These are phyloP conservation scores for Nasonia longicornis DNA, from an alignment of 1,140 invertebrate genomes.

Conservation along the genomic window DNA sequence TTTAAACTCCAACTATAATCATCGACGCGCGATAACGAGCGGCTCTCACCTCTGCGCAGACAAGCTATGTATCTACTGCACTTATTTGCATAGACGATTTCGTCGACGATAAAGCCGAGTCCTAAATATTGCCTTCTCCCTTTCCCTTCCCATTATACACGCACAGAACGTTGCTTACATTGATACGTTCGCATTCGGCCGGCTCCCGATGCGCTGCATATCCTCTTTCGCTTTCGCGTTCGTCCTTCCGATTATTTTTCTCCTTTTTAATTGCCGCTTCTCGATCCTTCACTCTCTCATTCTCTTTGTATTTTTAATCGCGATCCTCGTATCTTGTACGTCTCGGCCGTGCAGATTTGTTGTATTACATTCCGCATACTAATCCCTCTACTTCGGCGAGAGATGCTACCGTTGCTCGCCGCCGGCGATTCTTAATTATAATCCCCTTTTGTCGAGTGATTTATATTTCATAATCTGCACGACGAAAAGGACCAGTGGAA, in stretches of 20 bases:
- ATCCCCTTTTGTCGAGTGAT: background rate
- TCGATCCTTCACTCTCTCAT: background rate
- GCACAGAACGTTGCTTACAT: background rate
- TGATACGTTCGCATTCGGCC: background rate
- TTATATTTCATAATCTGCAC: background rate
- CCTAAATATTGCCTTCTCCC: constrained; percentile 28
- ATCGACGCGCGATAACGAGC: constrained; percentile 51
- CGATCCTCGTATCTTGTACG: background rate
- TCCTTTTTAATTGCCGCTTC: background rate
- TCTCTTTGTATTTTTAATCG: constrained; percentile 5
- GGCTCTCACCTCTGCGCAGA: background rate
- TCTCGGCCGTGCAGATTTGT: background rate
- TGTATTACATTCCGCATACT: background rate
- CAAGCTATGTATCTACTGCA: background rate
- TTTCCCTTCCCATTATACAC: background rate
- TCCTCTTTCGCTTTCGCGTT: constrained; percentile 7
- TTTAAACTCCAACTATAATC: constrained; percentile 47
- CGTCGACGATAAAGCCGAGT: constrained; percentile 30
- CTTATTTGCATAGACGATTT: constrained; percentile 46
- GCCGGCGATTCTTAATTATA: background rate
- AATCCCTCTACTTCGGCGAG: background rate
- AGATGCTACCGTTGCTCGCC: background rate
- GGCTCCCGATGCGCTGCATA: background rate
- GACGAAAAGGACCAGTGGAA: background rate
- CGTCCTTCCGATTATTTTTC: background rate